Evolutionary conservation across 2,113 vertebrate species (phyloP).

Genomic region (Mirza zaza): DNA sequence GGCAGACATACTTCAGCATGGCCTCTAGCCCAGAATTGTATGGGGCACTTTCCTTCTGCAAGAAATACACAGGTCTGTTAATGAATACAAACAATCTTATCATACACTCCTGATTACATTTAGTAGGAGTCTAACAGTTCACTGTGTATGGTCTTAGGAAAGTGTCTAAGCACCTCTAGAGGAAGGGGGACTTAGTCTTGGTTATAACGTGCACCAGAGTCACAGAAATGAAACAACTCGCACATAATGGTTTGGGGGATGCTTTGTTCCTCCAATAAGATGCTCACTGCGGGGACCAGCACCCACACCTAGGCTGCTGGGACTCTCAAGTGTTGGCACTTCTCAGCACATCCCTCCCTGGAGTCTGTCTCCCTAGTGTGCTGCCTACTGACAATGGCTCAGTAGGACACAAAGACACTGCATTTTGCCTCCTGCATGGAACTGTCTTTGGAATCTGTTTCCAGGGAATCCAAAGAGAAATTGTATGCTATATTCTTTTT

Average conservation of each 20-base stretch:
- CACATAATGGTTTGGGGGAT: rapidly evolving
- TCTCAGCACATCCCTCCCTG: rapidly evolving
- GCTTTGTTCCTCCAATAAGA: rapidly evolving
- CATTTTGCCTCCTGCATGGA: not conserved
- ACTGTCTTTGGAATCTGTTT: not conserved
- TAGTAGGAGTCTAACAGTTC: not conserved
- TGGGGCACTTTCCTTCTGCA: not conserved
- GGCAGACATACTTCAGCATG: not conserved
- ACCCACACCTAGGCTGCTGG: not conserved
- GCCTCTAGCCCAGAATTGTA: not conserved
- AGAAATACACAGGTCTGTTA: not conserved
- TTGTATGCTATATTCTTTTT: not conserved
- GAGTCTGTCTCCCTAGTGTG: not conserved
- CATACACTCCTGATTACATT: not conserved
- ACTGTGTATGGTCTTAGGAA: not conserved
- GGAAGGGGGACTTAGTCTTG: not conserved
- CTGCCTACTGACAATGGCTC: not conserved
- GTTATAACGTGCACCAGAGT: not conserved
- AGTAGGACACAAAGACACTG: not conserved
- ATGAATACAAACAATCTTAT: not conserved
- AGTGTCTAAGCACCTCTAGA: not conserved
- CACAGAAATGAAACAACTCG: not conserved
- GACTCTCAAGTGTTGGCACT: rapidly evolving
- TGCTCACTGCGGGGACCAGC: rapidly evolving
- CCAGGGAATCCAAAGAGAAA: not conserved